Percentiles rank a stretch among this genome's conserved stretches.
Evolutionary conservation across 1,140 invertebrate genomes (phyloP).

Genomic region (Hestina assimilis): DNA sequence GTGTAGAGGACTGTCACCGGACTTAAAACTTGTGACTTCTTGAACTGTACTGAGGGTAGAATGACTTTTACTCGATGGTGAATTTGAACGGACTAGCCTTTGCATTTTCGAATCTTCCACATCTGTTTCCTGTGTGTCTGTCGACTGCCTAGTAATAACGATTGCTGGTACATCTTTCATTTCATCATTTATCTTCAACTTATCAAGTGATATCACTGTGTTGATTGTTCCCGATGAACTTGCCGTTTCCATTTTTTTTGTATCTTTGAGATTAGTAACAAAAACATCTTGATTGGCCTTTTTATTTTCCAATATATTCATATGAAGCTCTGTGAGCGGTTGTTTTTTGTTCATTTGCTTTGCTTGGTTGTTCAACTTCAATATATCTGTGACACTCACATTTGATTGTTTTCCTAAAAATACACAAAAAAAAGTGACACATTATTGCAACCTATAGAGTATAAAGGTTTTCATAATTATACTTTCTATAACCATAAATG

Average conservation of each 20-base stretch:
- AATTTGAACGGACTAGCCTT: slow-evolving; percentile 45
- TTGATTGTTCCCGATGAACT: slow-evolving; percentile 50
- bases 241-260: slow-evolving; percentile 41
- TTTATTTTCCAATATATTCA: slow-evolving; percentile 47
- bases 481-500: no score
- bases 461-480: no score
- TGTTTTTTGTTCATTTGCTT: slow-evolving; percentile 44
- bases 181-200: slow-evolving; percentile 41
- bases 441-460: no score
- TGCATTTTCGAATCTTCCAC: slow-evolving; percentile 19
- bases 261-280: slow-evolving; percentile 49
- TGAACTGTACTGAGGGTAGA: slow-evolving; percentile 62
- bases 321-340: slow-evolving; percentile 51
- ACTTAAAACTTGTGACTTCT: slow-evolving; percentile 55
- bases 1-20: slow-evolving; percentile 49
- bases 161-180: slow-evolving; percentile 41
- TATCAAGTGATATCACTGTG: slow-evolving; percentile 56
- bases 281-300: slow-evolving; percentile 35
- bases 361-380: slow-evolving; percentile 49
- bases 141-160: slow-evolving; percentile 35
- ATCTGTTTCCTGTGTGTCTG: slow-evolving; percentile 19
- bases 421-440: no score
- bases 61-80: slow-evolving; percentile 56
- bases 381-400: slow-evolving; percentile 54
- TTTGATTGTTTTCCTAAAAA: slow-evolving; percentile 61